These are phyloP conservation scores for Philantomba maxwellii DNA, from an alignment of 2,113 vertebrate species.

Conservation along the genomic window DNA sequence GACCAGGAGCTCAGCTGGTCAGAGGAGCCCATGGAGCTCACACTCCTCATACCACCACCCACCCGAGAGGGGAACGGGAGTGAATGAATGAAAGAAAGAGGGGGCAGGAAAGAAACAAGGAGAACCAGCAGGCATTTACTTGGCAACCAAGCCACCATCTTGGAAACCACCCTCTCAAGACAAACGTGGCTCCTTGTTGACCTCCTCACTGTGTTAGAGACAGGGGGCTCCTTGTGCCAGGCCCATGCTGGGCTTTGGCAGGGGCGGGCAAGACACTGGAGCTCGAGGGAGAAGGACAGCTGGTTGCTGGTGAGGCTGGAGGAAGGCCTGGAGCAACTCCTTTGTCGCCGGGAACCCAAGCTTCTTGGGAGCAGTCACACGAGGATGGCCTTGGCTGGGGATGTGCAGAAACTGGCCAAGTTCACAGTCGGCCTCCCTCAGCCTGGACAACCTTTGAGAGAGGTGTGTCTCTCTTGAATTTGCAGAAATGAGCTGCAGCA, in stretches of 20 bases:
- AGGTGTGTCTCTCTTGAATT: neutral
- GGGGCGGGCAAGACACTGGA: neutral
- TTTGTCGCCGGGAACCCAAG: conserved; percentile 36
- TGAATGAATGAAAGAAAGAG: neutral
- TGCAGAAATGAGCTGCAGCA: conserved; percentile 41
- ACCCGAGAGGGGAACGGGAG: neutral
- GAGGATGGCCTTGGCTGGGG: neutral
- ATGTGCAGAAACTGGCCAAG: conserved; percentile 19
- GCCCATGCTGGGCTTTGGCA: neutral
- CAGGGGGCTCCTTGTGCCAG: neutral
- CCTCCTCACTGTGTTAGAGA: neutral
- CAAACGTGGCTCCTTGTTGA: neutral
- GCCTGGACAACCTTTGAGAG: conserved; percentile 5
- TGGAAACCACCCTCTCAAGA: neutral
- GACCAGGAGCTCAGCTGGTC: neutral
- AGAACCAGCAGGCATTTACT: neutral
- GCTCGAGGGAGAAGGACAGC: neutral
- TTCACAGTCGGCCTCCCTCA: neutral
- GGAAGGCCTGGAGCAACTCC: neutral
- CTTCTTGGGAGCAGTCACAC: neutral
- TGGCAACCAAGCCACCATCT: neutral
- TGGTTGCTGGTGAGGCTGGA: neutral
- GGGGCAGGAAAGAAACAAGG: neutral
- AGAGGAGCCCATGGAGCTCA: neutral
- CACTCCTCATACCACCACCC: neutral